Evolutionary conservation across 2,797 vertebrate species (phyloP), one percentile per base, ranked within the genome.

Genomic region (Eospalax fontanierii): DNA sequence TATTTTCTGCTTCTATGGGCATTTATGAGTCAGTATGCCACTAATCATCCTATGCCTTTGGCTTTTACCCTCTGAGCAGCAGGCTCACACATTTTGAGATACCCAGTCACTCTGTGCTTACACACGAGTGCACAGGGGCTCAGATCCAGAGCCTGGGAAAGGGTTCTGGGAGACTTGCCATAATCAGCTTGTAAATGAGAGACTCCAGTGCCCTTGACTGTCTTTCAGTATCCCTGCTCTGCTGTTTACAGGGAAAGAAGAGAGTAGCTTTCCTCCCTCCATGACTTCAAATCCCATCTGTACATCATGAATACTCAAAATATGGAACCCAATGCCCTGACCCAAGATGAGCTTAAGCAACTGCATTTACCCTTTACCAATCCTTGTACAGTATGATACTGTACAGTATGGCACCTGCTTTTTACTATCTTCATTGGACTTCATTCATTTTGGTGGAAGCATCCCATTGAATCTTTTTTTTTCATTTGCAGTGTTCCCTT

Each of bases 371-470:
- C n/a, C 65, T 33, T 80, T 75, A 66, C 65, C 46, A 82, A 84
- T n/a, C n/a, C n/a, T n/a, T n/a, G n/a, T n/a, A n/a, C n/a, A n/a
- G n/a, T n/a, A n/a, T n/a, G n/a, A 46, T 11, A 43, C 78, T 87
- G 74, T 4, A 79, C 38, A n/a, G 33, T 54, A 12, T n/a, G 22
- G 4, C 35, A 70, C 59, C 88, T 70, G 70, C 43, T 91, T 59
- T 73, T 74, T 84, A 85, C 26, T 68, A 33, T 26, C 83, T 50
- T 10, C 50, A 84, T 63, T 87, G 46, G 71, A 22, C 79, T 87
- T 92, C 87, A 38, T 50, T 95, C 30, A 85, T 57, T 73, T 80
- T 88, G 88, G 38, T 43, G 21, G 35, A 79, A 50, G n/a, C 22
- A 80, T 40, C 38, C 61, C 33, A 73, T 63, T 59, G 74, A 70